phyloP scores from a whole-genome alignment of 2,113 vertebrate genomes.

The Tachycineta bicolor region DNA sequence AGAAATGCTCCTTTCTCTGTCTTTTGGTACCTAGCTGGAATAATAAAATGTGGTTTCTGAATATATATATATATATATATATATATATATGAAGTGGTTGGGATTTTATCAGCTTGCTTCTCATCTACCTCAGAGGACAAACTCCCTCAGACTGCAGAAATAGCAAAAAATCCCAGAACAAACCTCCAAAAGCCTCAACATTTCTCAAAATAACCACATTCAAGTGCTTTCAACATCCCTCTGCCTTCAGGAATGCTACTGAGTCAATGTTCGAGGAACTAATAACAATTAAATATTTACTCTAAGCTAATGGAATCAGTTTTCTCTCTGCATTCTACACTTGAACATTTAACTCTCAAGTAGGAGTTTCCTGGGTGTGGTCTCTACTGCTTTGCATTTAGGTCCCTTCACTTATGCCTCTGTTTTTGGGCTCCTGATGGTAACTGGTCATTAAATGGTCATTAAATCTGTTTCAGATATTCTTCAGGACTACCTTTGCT shows the following conservation, averaged over 20 bases:
- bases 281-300: neutral
- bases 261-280: neutral
- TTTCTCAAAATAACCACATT: neutral
- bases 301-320: neutral
- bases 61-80: neutral
- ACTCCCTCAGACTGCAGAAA: neutral
- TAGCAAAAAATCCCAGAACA: neutral
- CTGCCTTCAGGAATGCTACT: neutral
- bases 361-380: neutral
- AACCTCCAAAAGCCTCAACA: neutral
- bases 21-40: neutral
- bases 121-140: neutral
- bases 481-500: neutral
- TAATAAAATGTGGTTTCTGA: neutral
- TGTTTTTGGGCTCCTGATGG: neutral
- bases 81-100: neutral
- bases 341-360: neutral
- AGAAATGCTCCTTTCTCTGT: neutral
- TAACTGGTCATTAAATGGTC: neutral
- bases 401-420: neutral
- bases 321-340: neutral
- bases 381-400: neutral
- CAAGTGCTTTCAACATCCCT: accelerated
- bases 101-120: neutral
- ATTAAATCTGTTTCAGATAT: neutral